These are phyloP conservation scores for Panopea generosa DNA, from an alignment of 2,888 invertebrate genomes.

Conservation along the genomic window DNA sequence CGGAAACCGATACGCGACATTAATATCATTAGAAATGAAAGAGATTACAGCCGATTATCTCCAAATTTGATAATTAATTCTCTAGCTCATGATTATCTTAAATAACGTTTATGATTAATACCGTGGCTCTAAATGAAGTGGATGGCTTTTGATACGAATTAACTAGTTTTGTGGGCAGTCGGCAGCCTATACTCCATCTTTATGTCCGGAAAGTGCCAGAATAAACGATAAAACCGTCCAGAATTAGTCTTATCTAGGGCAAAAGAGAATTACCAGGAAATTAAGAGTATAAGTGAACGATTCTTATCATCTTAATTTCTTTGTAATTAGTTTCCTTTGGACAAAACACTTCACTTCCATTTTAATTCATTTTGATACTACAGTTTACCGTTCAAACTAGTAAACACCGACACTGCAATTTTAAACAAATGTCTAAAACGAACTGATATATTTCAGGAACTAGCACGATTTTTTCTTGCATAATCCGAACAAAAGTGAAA, in stretches of 20 bases:
- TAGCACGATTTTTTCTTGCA: no score
- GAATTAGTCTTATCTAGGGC: slow-evolving; percentile 35
- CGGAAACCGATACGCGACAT: background rate
- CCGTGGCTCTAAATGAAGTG: background rate
- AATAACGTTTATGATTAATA: slow-evolving; percentile 12
- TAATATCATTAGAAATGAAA: background rate
- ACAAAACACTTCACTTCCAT: no score
- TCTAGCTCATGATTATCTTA: slow-evolving; percentile 10
- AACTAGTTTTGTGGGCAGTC: slow-evolving; percentile 25
- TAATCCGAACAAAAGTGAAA: no score
- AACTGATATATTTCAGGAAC: no score
- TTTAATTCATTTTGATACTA: no score
- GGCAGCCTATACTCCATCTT: slow-evolving; percentile 43
- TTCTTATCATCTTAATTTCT: no score
- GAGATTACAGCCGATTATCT: slow-evolving; percentile 20
- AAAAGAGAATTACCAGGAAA: slow-evolving; percentile 54
- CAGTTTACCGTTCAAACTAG: no score
- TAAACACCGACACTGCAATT: no score
- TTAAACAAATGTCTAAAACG: no score
- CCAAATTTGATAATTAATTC: slow-evolving; percentile 36
- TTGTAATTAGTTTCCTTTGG: no score
- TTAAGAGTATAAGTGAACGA: slow-evolving; percentile 55
- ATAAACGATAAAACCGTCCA: slow-evolving; percentile 25
- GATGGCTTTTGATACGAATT: slow-evolving; percentile 4
- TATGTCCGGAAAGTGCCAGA: slow-evolving; percentile 43